Evolutionary conservation across 1,140 invertebrate species (phyloP), one percentile per base, ranked within the genome.

Genomic region (Oryctes rhinoceros): DNA sequence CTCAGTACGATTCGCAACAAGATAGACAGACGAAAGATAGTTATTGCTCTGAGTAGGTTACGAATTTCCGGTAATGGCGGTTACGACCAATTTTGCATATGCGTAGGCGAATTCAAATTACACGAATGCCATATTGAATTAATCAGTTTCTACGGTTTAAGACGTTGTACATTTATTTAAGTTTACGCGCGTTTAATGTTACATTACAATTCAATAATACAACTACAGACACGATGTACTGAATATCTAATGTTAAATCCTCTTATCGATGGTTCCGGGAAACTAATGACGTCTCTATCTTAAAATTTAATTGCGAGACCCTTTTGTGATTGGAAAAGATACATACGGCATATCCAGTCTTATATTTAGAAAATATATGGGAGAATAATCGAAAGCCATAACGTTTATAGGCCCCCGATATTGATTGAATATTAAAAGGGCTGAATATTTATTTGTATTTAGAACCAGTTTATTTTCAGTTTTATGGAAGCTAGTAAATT

Each of bases 381-480:
- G 13, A 62, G 13, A 62, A 62, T 20, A 62, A 62, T 62, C 53
- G 53, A 62, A 0, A 62, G 13, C 4, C 53, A 62, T 62, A 62
- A 62, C 53, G 13, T 62, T 62, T 62, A 62, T 62, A 62, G 53
- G 7, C 15, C 15, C 53, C 20, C 53, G 9, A 62, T 62, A 62
- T 62, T 62, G 53, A 62, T 62, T 62, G 7, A 62, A 62, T 62
- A 62, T 62, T 62, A 62, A 62, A 15, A 62, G 53, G 13, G 53
- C 5, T 5, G 53, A 18, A 30, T 30, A 30, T 30, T 30, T 30
- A 30, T 30, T 30, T 30, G 24, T 30, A 30, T 30, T 30, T 30
- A 30, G 24, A 62, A 18, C 15, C 53, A n/a, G 15, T 62, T 18
- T n/a, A 62, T n/a, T 20, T 62, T 18, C 53, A 62, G 53, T 10